A percentile compares a stretch with the other conserved stretches of the same genome.
Conservation (phyloP, 1,140 invertebrate genomes). For the Drosophila repleta region DNA sequence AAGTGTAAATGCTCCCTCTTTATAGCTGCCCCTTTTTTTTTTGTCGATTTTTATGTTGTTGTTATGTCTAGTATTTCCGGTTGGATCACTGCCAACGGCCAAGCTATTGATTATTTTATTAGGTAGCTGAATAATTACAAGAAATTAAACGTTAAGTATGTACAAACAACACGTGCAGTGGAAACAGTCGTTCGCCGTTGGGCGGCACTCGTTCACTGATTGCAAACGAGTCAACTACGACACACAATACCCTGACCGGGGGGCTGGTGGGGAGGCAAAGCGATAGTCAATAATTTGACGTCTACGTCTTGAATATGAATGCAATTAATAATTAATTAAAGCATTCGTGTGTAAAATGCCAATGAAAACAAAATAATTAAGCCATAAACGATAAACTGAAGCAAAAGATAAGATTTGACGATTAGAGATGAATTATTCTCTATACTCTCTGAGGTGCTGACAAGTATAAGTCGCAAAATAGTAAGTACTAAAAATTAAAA, state of each 20-base stretch:
- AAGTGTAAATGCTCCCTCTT: conserved; percentile 30
- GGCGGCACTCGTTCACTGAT: conserved; percentile 6
- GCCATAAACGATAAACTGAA: conserved; percentile 9
- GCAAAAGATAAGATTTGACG: background rate
- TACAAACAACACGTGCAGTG: conserved; percentile 46
- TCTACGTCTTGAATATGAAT: conserved; percentile 32
- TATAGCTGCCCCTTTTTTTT: conserved; percentile 21
- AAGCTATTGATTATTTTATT: conserved; percentile 69
- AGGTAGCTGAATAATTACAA: conserved; percentile 71
- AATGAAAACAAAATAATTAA: conserved; percentile 41
- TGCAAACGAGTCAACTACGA: conserved; percentile 10
- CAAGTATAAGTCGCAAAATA: background rate
- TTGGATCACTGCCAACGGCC: conserved; percentile 45
- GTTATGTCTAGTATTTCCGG: conserved; percentile 63
- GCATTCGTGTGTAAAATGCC: conserved; percentile 58
- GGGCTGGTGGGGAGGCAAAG: background rate
- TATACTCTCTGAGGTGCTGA: too few species aligned
- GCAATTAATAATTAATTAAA: conserved; percentile 61
- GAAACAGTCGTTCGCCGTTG: conserved; percentile 17
- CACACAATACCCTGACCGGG: conserved; percentile 29
- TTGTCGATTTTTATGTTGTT: background rate
- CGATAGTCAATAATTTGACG: conserved; percentile 42
- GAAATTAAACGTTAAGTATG: conserved; percentile 56
- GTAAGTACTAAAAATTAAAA: too few species aligned
- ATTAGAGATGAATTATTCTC: background rate